These are phyloP conservation scores for Myopa tessellatipennis DNA, from an alignment of 2,888 invertebrate genomes.

Conservation along the genomic window DNA sequence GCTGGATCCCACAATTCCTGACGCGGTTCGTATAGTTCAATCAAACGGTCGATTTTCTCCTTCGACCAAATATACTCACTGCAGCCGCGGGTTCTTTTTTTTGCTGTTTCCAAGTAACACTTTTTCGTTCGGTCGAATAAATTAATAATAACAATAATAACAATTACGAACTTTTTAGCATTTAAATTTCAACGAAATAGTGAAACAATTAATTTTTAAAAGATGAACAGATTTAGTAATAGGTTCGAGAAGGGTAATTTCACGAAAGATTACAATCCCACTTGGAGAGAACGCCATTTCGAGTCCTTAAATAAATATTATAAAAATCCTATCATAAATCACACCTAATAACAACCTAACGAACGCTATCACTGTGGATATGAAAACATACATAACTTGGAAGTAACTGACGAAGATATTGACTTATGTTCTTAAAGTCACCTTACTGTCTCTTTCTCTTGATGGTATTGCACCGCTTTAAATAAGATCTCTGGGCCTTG, in stretches of 20 bases:
- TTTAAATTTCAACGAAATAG: neutral
- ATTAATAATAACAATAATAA: neutral
- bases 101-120: neutral
- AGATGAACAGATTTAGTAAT: too few species aligned
- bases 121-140: neutral
- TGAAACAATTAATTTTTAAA: too few species aligned
- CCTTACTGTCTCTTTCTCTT: too few species aligned
- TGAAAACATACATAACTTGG: neutral
- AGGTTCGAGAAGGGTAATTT: too few species aligned
- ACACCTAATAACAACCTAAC: too few species aligned
- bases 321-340: too few species aligned
- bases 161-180: neutral
- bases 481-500: neutral
- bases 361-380: neutral
- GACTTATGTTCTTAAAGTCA: too few species aligned
- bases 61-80: conserved; percentile 27
- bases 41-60: conserved; percentile 6
- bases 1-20: conserved; percentile 20
- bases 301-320: too few species aligned
- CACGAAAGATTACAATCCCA: too few species aligned
- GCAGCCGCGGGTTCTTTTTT: conserved; percentile 25
- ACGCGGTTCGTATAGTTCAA: conserved; percentile 7
- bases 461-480: too few species aligned
- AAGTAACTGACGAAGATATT: too few species aligned
- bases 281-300: too few species aligned